phyloP scores from a whole-genome alignment of 2,888 invertebrate genomes.

The Papilio gigon region DNA sequence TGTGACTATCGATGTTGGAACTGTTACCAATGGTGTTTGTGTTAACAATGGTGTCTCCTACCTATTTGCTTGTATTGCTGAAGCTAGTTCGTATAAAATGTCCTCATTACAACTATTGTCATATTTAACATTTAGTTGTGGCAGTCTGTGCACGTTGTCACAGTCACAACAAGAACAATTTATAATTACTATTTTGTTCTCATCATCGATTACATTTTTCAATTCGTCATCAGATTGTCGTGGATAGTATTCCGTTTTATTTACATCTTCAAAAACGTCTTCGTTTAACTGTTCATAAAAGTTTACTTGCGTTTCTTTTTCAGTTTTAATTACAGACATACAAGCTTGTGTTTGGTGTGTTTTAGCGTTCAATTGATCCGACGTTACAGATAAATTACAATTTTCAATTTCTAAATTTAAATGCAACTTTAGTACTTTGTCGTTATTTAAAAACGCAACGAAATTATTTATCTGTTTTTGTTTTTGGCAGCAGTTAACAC shows the following conservation, averaged over 20 bases:
- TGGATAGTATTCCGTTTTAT: background rate
- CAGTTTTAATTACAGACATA: background rate
- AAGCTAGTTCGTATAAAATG: slow-evolving; percentile 19
- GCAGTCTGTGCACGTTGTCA: slow-evolving; percentile 3
- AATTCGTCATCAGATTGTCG: slow-evolving; percentile 33
- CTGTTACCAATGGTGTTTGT: too few relatives aligned
- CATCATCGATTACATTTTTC: slow-evolving; percentile 22
- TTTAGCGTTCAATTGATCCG: slow-evolving; percentile 12
- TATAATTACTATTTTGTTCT: slow-evolving; percentile 40
- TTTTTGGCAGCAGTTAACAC: slow-evolving; percentile 15
- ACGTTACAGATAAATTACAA: slow-evolving; percentile 26
- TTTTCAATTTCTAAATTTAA: slow-evolving; percentile 39
- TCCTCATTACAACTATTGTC: background rate
- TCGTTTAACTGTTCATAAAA: slow-evolving; percentile 27
- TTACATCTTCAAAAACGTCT: background rate
- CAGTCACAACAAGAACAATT: slow-evolving; percentile 43
- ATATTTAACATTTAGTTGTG: slow-evolving; percentile 25
- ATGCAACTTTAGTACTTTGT: slow-evolving; percentile 35
- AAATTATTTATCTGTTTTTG: slow-evolving; percentile 29
- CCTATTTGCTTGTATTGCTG: slow-evolving; percentile 24
- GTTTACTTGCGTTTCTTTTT: slow-evolving; percentile 38
- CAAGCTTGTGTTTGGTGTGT: slow-evolving; percentile 1
- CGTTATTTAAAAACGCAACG: slow-evolving; percentile 31
- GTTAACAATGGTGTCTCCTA: too few relatives aligned
- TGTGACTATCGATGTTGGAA: too few relatives aligned